Evolutionary conservation across 2,888 invertebrate species (phyloP).

Genomic region (Troides aeacus): DNA sequence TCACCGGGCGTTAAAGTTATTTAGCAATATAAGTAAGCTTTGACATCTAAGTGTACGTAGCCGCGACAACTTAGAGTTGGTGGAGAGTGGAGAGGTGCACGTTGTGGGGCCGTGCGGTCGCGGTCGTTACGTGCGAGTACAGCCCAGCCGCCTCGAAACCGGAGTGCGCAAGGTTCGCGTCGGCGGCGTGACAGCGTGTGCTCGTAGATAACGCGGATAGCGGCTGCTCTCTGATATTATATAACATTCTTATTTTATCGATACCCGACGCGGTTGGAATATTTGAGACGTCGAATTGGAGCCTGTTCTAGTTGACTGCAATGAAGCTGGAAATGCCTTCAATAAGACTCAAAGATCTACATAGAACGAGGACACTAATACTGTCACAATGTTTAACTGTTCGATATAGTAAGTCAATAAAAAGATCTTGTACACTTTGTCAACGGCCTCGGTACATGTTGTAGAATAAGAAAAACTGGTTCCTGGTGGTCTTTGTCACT

Average conservation of each 20-base stretch:
- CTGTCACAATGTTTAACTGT: no score
- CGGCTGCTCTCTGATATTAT: not conserved
- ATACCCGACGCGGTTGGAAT: not conserved
- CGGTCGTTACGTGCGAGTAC: no score
- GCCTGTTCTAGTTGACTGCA: not conserved
- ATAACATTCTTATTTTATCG: not conserved
- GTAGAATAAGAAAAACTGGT: no score
- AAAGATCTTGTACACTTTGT: no score
- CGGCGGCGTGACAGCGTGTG: not conserved
- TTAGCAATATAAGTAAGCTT: constrained; percentile 29
- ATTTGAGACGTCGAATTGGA: not conserved
- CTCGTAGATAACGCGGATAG: not conserved
- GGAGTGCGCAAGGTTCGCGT: not conserved
- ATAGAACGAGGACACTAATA: no score
- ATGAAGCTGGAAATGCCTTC: no score
- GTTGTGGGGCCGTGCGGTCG: not conserved
- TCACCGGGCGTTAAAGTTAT: not conserved
- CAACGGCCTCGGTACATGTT: no score
- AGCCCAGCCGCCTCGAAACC: no score
- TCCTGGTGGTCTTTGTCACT: no score
- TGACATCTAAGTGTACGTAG: constrained; percentile 37
- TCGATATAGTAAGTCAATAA: no score
- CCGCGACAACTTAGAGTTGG: constrained; percentile 40
- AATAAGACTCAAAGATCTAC: no score
- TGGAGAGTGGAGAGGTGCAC: constrained; percentile 4